These are phyloP conservation scores for Drosophila persimilis DNA, from an alignment of 1,140 invertebrate genomes.

Conservation along the genomic window DNA sequence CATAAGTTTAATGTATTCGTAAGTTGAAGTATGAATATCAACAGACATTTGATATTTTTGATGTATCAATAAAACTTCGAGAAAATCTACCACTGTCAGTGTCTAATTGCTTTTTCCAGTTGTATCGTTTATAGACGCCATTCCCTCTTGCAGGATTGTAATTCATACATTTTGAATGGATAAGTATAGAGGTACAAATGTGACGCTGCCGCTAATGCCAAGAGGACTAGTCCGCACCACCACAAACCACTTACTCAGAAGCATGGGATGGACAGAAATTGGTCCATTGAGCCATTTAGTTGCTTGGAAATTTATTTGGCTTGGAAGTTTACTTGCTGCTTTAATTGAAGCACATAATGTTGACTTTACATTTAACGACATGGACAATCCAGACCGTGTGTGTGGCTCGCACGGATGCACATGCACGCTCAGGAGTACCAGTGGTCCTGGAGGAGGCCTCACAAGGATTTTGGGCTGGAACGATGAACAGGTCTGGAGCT, in stretches of 20 bases:
- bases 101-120: too few species aligned
- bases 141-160: not conserved
- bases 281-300: not conserved
- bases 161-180: constrained; percentile 26
- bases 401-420: constrained; percentile 2
- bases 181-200: not conserved
- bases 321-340: constrained; percentile 61
- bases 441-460: too few species aligned
- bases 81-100: too few species aligned
- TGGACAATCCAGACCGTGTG: constrained; percentile 4
- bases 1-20: too few species aligned
- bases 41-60: too few species aligned
- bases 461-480: too few species aligned
- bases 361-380: constrained; percentile 64
- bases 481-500: too few species aligned
- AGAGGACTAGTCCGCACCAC: not conserved
- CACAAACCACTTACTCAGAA: constrained; percentile 3
- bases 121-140: not conserved
- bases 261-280: not conserved
- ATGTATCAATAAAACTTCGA: too few species aligned
- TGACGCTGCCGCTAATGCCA: not conserved
- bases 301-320: constrained; percentile 16
- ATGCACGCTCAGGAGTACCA: constrained; percentile 9
- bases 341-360: constrained; percentile 75
- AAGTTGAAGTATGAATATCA: too few species aligned